Percentiles rank a stretch among this genome's conserved stretches.
Evolutionary conservation across 53 echinoderm and acorn worm species (phyloP).

Genomic region (Paracentrotus lividus): DNA sequence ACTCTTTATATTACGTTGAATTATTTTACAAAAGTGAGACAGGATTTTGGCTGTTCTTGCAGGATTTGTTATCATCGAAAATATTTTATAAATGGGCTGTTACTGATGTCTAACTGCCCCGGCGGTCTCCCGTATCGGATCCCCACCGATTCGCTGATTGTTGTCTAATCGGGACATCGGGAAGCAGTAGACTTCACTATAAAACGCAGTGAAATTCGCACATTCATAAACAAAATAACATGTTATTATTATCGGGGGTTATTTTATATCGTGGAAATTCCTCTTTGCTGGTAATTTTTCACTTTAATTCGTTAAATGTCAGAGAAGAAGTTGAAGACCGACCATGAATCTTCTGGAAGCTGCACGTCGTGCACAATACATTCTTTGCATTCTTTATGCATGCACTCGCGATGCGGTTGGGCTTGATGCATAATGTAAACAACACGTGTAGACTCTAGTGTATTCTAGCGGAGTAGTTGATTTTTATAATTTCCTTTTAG

Average conservation of each 20-base stretch:
- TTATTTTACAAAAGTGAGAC: background rate
- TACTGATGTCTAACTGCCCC: background rate
- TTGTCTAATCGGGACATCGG: background rate
- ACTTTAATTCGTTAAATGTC: background rate
- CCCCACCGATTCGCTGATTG: background rate
- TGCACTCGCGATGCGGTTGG: background rate
- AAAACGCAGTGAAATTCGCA: background rate
- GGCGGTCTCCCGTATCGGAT: background rate
- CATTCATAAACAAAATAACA: background rate
- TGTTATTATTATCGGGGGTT: background rate
- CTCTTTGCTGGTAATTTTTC: background rate
- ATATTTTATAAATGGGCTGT: background rate
- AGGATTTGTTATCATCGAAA: no score
- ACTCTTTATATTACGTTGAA: background rate
- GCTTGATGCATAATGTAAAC: constrained; percentile 10
- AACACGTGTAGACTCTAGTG: background rate
- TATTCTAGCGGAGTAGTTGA: background rate
- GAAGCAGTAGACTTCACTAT: background rate
- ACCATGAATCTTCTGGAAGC: constrained; percentile 22
- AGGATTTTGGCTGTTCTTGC: no score
- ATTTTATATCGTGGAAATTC: background rate
- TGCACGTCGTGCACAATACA: background rate
- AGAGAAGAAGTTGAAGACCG: no score
- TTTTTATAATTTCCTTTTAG: no score
- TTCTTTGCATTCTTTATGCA: constrained; percentile 32